phyloP scores from a whole-genome alignment of 2,888 invertebrate species.

The Eubasilissa splendida region DNA sequence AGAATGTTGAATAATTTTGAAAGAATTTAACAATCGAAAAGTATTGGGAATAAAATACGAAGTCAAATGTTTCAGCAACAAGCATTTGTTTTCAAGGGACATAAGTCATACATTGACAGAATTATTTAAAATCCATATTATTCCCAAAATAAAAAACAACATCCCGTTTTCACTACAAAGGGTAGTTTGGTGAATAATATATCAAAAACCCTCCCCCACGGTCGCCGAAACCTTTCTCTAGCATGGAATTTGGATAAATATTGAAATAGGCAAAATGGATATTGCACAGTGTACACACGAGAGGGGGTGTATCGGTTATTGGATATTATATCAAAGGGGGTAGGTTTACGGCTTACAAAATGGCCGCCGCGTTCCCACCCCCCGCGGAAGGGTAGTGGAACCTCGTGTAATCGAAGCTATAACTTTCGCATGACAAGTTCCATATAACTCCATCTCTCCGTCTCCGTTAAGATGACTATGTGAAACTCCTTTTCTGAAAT shows the following conservation, averaged over 20 bases:
- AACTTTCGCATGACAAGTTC: constrained; percentile 55
- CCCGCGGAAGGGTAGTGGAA: constrained; percentile 10
- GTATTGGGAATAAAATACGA: no score
- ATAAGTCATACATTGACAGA: no score
- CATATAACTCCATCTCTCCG: constrained; percentile 29
- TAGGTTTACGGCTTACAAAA: constrained; percentile 55
- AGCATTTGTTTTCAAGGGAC: no score
- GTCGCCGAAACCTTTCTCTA: constrained; percentile 8
- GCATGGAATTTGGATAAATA: constrained; percentile 53
- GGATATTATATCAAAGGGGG: constrained; percentile 58
- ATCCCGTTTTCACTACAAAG: no score
- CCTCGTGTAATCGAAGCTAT: constrained; percentile 53
- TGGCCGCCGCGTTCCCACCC: constrained; percentile 51
- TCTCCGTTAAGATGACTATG: constrained; percentile 27
- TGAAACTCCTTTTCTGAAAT: not conserved
- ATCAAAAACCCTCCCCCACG: constrained; percentile 20
- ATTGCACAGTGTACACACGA: constrained; percentile 54
- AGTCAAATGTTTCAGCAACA: no score
- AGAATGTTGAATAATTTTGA: no score
- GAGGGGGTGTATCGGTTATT: constrained; percentile 57
- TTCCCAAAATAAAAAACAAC: no score
- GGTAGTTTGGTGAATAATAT: constrained; percentile 32
- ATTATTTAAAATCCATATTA: no score
- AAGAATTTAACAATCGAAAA: no score
- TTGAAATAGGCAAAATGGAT: constrained; percentile 59